phyloP scores from a whole-genome alignment of 1,140 invertebrate genomes.

The Heliconius hermathena region DNA sequence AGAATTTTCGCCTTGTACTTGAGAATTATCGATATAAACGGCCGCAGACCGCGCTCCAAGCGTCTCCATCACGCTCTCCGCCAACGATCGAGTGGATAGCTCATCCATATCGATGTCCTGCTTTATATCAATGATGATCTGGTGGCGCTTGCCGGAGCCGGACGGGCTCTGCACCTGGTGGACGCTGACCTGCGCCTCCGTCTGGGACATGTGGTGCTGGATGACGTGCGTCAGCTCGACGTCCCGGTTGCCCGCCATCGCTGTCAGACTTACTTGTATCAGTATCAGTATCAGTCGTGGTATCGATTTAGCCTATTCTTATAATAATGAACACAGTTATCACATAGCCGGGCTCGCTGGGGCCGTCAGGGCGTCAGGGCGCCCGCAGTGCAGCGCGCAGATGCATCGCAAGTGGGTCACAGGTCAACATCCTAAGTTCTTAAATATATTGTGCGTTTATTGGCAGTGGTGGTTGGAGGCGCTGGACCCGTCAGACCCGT shows the following conservation, averaged over 20 bases:
- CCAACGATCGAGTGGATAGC: slow-evolving; percentile 74
- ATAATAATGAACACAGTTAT: slow-evolving; percentile 74
- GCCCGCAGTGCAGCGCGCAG: slow-evolving; percentile 67
- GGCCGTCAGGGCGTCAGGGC: slow-evolving; percentile 25
- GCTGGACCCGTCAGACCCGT: neutral
- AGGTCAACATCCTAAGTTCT: slow-evolving; percentile 63
- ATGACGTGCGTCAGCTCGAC: slow-evolving; percentile 75
- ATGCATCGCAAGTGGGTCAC: slow-evolving; percentile 69
- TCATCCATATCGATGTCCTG: slow-evolving; percentile 81
- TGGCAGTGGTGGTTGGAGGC: slow-evolving; percentile 68
- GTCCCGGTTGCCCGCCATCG: slow-evolving; percentile 65
- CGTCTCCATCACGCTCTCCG: slow-evolving; percentile 80
- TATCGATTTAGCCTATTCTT: slow-evolving; percentile 59
- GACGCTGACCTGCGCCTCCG: slow-evolving; percentile 73
- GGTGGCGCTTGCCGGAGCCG: slow-evolving; percentile 75
- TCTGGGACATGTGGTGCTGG: slow-evolving; percentile 70
- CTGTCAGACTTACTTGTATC: slow-evolving; percentile 60
- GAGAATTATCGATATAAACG: slow-evolving; percentile 77
- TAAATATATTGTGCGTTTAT: slow-evolving; percentile 57
- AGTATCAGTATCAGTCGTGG: slow-evolving; percentile 57
- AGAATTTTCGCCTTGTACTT: slow-evolving; percentile 58
- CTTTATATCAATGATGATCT: slow-evolving; percentile 81
- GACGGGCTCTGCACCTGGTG: slow-evolving; percentile 73
- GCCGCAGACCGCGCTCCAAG: slow-evolving; percentile 75
- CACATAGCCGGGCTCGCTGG: slow-evolving; percentile 51